Percentiles rank a stretch among this genome's conserved stretches.
Evolutionary conservation across 2,888 invertebrate species (phyloP).

Genomic region (Campaea margaritaria): DNA sequence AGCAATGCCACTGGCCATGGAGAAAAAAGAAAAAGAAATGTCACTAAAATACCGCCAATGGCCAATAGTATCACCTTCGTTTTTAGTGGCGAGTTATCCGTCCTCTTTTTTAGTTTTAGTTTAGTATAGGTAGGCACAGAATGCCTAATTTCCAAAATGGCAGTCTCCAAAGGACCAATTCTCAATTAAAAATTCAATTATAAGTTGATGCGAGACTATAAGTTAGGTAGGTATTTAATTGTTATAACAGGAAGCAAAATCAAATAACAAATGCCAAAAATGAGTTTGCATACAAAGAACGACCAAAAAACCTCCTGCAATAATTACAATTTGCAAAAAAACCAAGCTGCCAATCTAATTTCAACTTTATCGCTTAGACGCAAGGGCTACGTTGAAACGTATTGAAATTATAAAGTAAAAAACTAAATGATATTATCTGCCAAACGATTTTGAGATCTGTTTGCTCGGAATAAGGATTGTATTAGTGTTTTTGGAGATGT

Average conservation of each 20-base stretch:
- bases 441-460: conserved; percentile 7
- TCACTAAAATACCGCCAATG: too few species aligned
- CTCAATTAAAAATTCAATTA: too few species aligned
- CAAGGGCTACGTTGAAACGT: conserved; percentile 4
- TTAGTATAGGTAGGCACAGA: too few species aligned
- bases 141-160: too few species aligned
- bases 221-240: conserved; percentile 12
- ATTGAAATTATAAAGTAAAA: conserved; percentile 6
- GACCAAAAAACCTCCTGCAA: conserved; percentile 13
- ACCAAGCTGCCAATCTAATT: conserved; percentile 1
- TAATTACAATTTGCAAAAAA: conserved; percentile 18
- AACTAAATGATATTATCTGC: neutral
- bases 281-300: conserved; percentile 15
- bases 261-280: conserved; percentile 11
- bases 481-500: conserved; percentile 5
- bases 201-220: too few species aligned
- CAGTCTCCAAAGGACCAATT: too few species aligned
- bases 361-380: neutral
- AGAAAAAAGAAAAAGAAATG: too few species aligned
- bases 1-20: too few species aligned
- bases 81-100: too few species aligned
- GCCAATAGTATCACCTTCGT: too few species aligned
- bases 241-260: conserved; percentile 17
- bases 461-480: conserved; percentile 3
- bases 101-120: too few species aligned